Conservation (phyloP, 2,888 invertebrate genomes). For the Tuta absoluta region DNA sequence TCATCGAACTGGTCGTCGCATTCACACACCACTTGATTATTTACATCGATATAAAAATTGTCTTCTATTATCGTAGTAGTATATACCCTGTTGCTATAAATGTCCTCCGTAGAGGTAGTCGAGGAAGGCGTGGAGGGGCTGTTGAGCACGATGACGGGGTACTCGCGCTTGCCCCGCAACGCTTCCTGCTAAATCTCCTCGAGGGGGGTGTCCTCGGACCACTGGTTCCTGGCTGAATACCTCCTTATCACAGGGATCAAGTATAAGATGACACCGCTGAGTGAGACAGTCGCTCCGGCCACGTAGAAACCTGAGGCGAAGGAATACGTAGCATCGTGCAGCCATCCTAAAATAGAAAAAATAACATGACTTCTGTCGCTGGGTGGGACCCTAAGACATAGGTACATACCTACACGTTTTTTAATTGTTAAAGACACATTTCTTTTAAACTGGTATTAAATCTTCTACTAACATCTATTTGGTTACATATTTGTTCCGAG, state of each 20-base stretch:
- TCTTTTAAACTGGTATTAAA: too few species aligned
- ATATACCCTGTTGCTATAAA: conserved; percentile 74
- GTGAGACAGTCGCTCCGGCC: conserved; percentile 91
- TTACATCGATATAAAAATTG: conserved; percentile 58
- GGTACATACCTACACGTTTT: too few species aligned
- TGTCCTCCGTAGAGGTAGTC: conserved; percentile 57
- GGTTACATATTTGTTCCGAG: too few species aligned
- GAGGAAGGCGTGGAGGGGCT: conserved; percentile 72
- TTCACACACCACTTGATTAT: conserved; percentile 55
- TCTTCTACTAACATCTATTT: too few species aligned
- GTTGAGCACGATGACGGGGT: conserved; percentile 68
- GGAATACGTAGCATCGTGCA: conserved; percentile 88
- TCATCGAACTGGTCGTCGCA: conserved; percentile 52
- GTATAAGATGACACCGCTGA: conserved; percentile 94
- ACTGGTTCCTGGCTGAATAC: conserved; percentile 49
- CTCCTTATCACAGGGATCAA: conserved; percentile 87
- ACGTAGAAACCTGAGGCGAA: conserved; percentile 94
- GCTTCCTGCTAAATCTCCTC: conserved; percentile 72
- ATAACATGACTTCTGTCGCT: not conserved
- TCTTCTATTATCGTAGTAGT: conserved; percentile 66
- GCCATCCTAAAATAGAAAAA: conserved; percentile 85
- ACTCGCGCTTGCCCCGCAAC: conserved; percentile 41
- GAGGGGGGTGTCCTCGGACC: conserved; percentile 57
- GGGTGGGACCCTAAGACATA: too few species aligned
- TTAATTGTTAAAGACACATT: too few species aligned